Percentiles rank a stretch among this genome's conserved stretches.
These are phyloP conservation scores for Sapajus apella DNA, from an alignment of 2,113 vertebrate species.

Conservation along the genomic window DNA sequence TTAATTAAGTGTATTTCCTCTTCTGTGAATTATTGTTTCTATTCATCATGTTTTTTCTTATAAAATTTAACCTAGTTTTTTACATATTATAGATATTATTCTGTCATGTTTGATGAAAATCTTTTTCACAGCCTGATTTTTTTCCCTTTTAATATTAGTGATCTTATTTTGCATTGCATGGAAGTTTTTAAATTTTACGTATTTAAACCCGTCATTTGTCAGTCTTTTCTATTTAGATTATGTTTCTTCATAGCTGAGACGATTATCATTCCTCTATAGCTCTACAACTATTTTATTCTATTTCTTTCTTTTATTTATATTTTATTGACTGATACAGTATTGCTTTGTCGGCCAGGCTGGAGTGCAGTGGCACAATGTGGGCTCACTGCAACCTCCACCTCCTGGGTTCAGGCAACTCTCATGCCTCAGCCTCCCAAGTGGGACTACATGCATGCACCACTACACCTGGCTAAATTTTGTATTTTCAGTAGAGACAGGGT, in stretches of 20 bases:
- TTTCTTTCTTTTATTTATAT: neutral
- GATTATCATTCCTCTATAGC: neutral
- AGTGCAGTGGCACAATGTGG: too few species aligned
- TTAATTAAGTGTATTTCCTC: neutral
- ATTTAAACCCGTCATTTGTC: constrained; percentile 40
- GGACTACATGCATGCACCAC: too few species aligned
- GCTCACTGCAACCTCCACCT: too few species aligned
- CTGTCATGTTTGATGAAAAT: constrained; percentile 51
- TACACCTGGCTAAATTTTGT: too few species aligned
- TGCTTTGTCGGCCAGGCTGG: too few species aligned
- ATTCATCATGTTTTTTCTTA: neutral
- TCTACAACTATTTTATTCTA: constrained; percentile 13
- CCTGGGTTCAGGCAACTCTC: too few species aligned
- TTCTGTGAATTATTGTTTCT: neutral
- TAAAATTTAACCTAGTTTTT: neutral
- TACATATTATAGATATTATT: neutral
- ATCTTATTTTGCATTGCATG: constrained; percentile 39
- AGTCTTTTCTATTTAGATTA: constrained; percentile 42
- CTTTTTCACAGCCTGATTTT: neutral
- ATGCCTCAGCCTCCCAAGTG: too few species aligned
- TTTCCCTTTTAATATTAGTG: neutral
- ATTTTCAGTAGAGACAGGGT: too few species aligned
- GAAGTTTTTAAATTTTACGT: constrained; percentile 32
- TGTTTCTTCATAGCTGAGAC: constrained; percentile 28
- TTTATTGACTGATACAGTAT: too few species aligned